These are phyloP conservation scores for Rhinella marina DNA, from an alignment of 2,797 vertebrate species.

Conservation along the genomic window DNA sequence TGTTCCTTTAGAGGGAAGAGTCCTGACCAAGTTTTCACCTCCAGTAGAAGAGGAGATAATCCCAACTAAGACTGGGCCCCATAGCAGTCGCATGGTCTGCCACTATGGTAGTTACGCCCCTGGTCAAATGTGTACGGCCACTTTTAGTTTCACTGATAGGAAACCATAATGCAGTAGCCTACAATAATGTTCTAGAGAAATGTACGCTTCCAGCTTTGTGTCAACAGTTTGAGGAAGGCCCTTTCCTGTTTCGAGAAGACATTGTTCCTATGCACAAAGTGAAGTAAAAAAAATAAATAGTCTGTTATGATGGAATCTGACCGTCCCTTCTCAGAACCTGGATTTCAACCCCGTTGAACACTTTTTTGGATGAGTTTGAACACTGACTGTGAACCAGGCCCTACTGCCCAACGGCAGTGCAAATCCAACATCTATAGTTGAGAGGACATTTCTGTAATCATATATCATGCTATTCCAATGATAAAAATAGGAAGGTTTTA, in stretches of 20 bases:
- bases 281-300: not conserved
- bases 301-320: not conserved
- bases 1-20: too few species aligned
- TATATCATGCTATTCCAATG: not conserved
- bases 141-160: not conserved
- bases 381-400: not conserved
- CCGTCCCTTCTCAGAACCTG: not conserved
- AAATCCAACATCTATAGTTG: not conserved
- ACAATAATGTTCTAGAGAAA: not conserved
- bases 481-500: not conserved
- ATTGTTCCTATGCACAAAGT: not conserved
- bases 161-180: not conserved
- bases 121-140: too few species aligned
- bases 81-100: too few species aligned
- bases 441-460: not conserved
- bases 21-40: too few species aligned
- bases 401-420: not conserved
- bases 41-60: too few species aligned
- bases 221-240: constrained; percentile 9
- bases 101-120: too few species aligned
- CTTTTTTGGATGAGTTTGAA: not conserved
- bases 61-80: too few species aligned
- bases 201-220: not conserved
- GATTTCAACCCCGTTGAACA: not conserved
- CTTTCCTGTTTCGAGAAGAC: not conserved